These are phyloP conservation scores for Gymnocheta viridis DNA, from an alignment of 2,888 invertebrate species.

Conservation along the genomic window DNA sequence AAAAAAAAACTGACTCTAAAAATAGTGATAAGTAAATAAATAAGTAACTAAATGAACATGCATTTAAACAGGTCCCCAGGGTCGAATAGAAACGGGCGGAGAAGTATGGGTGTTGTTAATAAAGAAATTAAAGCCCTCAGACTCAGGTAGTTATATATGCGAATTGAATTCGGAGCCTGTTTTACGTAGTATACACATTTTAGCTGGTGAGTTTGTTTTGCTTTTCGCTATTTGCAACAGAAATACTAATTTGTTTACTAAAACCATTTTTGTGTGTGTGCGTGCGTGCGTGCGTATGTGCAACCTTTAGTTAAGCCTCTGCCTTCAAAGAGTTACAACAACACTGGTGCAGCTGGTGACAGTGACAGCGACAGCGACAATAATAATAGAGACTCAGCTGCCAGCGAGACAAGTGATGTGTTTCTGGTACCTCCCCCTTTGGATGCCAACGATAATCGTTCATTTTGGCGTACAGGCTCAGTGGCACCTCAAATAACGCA, in stretches of 20 bases:
- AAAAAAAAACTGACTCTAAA: neutral
- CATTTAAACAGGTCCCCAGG: constrained; percentile 76
- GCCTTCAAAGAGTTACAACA: constrained; percentile 42
- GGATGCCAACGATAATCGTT: constrained; percentile 78
- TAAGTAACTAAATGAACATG: neutral
- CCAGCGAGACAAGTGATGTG: constrained; percentile 76
- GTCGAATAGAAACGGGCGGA: constrained; percentile 83
- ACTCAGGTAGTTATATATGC: constrained; percentile 91
- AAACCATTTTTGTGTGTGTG: neutral
- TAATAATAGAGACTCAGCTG: constrained; percentile 58
- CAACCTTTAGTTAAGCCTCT: constrained; percentile 74
- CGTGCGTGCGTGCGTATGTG: neutral
- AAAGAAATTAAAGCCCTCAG: constrained; percentile 86
- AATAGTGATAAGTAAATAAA: neutral
- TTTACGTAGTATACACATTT: constrained; percentile 89
- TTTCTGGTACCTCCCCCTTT: constrained; percentile 78
- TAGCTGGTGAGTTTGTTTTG: constrained; percentile 85
- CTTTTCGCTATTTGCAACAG: neutral
- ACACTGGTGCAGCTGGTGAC: constrained; percentile 47
- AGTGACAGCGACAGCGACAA: constrained; percentile 53
- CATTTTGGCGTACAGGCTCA: constrained; percentile 76
- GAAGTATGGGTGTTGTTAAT: constrained; percentile 94
- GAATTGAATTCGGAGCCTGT: constrained; percentile 92
- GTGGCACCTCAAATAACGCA: constrained; percentile 83
- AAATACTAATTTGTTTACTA: constrained; percentile 50